Evolutionary conservation across 2,888 invertebrate genomes (phyloP), one percentile per base, ranked within the genome.

Genomic region (Ophion slaviceki): DNA sequence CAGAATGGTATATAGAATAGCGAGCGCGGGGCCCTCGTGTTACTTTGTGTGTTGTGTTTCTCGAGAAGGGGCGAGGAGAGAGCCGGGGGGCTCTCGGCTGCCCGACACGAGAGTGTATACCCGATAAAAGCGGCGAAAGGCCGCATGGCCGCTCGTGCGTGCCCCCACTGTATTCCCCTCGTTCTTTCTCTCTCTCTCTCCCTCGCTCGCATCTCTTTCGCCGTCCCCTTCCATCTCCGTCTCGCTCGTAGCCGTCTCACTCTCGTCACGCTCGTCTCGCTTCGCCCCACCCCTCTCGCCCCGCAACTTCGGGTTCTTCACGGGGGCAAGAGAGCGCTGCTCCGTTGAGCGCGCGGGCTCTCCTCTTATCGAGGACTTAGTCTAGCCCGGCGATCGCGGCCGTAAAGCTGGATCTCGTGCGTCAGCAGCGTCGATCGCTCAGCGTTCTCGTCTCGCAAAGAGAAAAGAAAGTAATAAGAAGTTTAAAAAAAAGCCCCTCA

Each of bases 91-190:
- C 80, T 79, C 83, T 83, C 80, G 77, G 80, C 74, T 80, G 72
- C 80, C 80, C 80, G 32, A 66, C 70, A 80, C 82, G 74, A 78
- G 77, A 59, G 68, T 57, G 68, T 67, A 78, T 80, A 84, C 72
- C 79, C 82, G 86, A 85, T 87, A 87, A 82, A 87, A 87, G 83
- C 84, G 86, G 88, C 90, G 91, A 91, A 90, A 91, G 90, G 86
- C 89, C 80, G 85, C 82, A 85, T 81, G 82, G 86, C 85, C 87
- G 85, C 83, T 86, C 86, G 83, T 86, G 82, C 82, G 86, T 87
- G 75, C 87, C 86, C 82, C 79, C 82, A 82, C 80, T 78, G 78
- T 78, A 66, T 80, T 76, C 64, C 84, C 85, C 81, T 72, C 64
- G 75, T 77, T 67, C 77, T 85, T 75, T 68, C 68, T 70, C 62